These are phyloP conservation scores for Valencia hispanica DNA, from an alignment of 2,797 vertebrate genomes.

Conservation along the genomic window DNA sequence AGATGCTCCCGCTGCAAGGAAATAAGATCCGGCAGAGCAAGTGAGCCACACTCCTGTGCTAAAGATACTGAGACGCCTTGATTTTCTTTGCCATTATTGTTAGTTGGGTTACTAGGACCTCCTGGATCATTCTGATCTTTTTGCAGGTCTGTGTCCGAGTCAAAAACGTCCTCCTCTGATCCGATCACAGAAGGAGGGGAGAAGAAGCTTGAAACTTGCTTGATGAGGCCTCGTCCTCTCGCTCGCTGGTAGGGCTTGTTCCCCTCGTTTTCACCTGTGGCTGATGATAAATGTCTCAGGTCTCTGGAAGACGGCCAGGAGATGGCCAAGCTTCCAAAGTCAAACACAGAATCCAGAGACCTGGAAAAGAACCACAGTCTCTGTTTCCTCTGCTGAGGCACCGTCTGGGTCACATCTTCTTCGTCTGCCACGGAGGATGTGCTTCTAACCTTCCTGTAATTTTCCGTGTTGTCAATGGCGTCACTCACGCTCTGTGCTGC, in stretches of 20 bases:
- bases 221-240: conserved; percentile 69
- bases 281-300: conserved; percentile 68
- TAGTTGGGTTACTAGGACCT: conserved; percentile 10
- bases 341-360: conserved; percentile 83
- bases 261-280: conserved; percentile 51
- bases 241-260: conserved; percentile 43
- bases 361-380: conserved; percentile 83
- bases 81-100: conserved; percentile 34
- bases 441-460: conserved; percentile 79
- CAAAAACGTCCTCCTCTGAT: conserved; percentile 82
- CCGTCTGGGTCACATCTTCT: conserved; percentile 51
- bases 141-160: conserved; percentile 65
- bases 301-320: conserved; percentile 74
- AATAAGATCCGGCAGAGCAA: conserved; percentile 84
- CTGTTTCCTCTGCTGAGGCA: conserved; percentile 71
- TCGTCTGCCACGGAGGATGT: conserved; percentile 75
- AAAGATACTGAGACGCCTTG: conserved; percentile 62
- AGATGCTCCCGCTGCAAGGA: conserved; percentile 71
- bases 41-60: conserved; percentile 65
- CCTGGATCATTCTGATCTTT: conserved; percentile 36
- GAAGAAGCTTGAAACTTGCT: conserved; percentile 79
- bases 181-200: conserved; percentile 69
- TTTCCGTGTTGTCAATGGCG: conserved; percentile 62
- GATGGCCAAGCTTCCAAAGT: conserved; percentile 73
- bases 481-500: conserved; percentile 67